Percentiles rank a stretch among this genome's conserved stretches.
phyloP scores from a whole-genome alignment of 2,113 vertebrate species.

The Mirza zaza region DNA sequence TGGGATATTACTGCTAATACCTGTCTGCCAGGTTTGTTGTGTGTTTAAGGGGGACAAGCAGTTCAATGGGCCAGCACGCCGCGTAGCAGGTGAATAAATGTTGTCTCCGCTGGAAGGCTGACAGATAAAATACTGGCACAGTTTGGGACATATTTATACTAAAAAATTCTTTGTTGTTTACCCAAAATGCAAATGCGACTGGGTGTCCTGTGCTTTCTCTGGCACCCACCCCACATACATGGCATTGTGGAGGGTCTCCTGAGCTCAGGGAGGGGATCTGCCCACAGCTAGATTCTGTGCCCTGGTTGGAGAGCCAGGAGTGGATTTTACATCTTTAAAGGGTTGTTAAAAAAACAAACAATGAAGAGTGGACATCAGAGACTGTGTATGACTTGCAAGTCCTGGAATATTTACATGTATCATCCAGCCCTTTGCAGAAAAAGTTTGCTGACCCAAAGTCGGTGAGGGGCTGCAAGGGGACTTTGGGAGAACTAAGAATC shows the following conservation, averaged over 20 bases:
- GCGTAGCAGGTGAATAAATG: neutral
- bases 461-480: neutral
- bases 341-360: neutral
- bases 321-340: neutral
- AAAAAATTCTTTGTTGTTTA: neutral
- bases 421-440: neutral
- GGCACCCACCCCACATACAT: rapidly evolving
- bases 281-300: neutral
- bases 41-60: neutral
- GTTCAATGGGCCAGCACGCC: neutral
- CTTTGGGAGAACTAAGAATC: neutral
- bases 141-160: neutral
- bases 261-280: no score
- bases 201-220: neutral
- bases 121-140: neutral
- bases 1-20: neutral
- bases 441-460: neutral
- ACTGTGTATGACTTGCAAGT: neutral
- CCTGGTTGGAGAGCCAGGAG: neutral
- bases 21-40: neutral
- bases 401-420: neutral
- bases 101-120: no score
- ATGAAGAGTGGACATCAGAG: neutral
- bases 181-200: neutral
- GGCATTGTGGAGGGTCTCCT: neutral